Evolutionary conservation across 2,113 vertebrate species (phyloP).

Genomic region (Nesogale talazaci): DNA sequence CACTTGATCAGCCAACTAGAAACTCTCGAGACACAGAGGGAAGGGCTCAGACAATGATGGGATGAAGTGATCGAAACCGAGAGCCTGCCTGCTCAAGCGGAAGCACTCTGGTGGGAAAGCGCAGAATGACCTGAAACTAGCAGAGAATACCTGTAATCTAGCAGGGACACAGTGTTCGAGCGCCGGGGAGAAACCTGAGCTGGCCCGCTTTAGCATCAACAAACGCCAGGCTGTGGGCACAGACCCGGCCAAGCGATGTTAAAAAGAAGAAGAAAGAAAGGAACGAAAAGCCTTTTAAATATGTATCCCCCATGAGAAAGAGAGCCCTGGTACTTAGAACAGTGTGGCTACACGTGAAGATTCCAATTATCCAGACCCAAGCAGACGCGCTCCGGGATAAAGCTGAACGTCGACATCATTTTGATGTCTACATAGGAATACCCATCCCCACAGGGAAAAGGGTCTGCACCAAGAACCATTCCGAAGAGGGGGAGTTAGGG

Average conservation of each 20-base stretch:
- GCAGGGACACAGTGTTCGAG: neutral
- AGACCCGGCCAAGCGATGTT: neutral
- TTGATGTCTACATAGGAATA: neutral
- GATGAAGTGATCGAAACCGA: neutral
- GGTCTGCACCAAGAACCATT: neutral
- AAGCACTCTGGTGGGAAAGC: neutral
- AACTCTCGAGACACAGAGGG: neutral
- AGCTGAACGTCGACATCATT: neutral
- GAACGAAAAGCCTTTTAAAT: neutral
- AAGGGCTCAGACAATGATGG: conserved; percentile 1
- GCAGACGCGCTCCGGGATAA: neutral
- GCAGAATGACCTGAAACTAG: neutral
- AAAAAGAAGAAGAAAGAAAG: neutral
- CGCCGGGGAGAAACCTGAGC: conserved; percentile 18
- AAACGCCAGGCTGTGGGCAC: neutral
- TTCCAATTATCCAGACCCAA: neutral
- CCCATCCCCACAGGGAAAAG: neutral
- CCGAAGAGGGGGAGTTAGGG: too few species aligned
- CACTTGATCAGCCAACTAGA: neutral
- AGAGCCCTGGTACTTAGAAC: neutral
- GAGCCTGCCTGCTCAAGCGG: neutral
- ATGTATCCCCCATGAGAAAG: neutral
- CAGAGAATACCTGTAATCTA: neutral
- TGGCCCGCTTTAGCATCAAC: neutral
- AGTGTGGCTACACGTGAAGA: neutral